These are phyloP conservation scores for Poecile montanus DNA, from an alignment of 2,797 vertebrate species.

Conservation along the genomic window DNA sequence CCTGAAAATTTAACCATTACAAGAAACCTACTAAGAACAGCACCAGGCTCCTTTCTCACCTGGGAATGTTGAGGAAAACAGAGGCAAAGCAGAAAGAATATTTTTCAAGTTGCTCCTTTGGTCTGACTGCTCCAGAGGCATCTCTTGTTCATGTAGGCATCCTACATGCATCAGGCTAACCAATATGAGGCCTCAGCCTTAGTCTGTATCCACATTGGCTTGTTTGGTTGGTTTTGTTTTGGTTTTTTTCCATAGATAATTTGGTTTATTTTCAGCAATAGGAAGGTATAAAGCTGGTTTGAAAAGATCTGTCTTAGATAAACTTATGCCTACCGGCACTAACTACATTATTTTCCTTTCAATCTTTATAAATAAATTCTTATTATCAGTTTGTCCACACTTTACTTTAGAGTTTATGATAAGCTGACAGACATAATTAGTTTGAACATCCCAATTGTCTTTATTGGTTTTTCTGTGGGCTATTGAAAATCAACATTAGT, in stretches of 20 bases:
- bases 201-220: neutral
- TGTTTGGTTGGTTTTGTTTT: neutral
- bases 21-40: neutral
- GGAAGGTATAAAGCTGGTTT: neutral
- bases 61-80: neutral
- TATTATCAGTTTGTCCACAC: neutral
- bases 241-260: neutral
- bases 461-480: neutral
- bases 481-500: neutral
- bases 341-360: neutral
- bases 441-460: neutral
- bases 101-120: neutral
- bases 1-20: rapidly evolving
- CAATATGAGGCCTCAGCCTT: rapidly evolving
- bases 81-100: neutral
- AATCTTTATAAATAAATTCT: neutral
- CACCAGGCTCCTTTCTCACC: neutral
- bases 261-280: neutral
- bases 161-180: rapidly evolving
- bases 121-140: neutral
- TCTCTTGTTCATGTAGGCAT: neutral
- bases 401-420: neutral
- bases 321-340: neutral
- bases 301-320: neutral
- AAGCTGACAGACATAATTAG: neutral